These are phyloP conservation scores for Noctua janthe DNA, from an alignment of 2,888 invertebrate genomes.

Conservation along the genomic window DNA sequence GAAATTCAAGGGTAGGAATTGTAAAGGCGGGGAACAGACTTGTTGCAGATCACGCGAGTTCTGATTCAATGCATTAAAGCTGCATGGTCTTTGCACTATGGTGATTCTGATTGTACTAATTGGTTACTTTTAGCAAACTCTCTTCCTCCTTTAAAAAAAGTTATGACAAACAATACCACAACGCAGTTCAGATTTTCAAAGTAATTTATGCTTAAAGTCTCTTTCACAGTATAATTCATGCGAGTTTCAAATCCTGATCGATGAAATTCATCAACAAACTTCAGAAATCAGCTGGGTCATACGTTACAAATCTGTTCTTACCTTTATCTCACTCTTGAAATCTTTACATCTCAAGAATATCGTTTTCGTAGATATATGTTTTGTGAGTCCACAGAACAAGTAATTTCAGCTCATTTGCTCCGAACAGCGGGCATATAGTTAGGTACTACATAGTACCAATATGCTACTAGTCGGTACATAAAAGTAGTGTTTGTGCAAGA, in stretches of 20 bases:
- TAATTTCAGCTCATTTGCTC: conserved; percentile 38
- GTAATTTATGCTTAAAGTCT: background rate
- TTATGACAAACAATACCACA: background rate
- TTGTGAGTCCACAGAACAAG: conserved; percentile 5
- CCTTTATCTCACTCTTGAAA: background rate
- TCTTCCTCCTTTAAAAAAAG: background rate
- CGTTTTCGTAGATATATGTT: conserved; percentile 30
- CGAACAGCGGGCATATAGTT: conserved; percentile 29
- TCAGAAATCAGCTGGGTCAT: background rate
- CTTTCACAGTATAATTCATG: background rate
- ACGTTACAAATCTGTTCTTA: conserved; percentile 8
- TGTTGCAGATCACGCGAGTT: background rate
- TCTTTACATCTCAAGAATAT: conserved; percentile 30
- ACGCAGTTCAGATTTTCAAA: background rate
- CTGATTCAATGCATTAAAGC: background rate
- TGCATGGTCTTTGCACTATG: background rate
- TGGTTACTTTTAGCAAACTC: background rate
- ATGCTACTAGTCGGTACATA: background rate
- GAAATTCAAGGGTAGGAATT: conserved; percentile 18
- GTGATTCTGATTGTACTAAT: background rate
- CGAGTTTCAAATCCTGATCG: background rate
- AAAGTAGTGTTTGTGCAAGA: conserved; percentile 4
- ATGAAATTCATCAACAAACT: background rate
- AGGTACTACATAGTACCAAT: background rate
- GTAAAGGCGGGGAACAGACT: conserved; percentile 9